Percentiles rank a stretch among this genome's conserved stretches.
These are phyloP conservation scores for Cerceris ruficornis DNA, from an alignment of 2,888 invertebrate species.

Conservation along the genomic window DNA sequence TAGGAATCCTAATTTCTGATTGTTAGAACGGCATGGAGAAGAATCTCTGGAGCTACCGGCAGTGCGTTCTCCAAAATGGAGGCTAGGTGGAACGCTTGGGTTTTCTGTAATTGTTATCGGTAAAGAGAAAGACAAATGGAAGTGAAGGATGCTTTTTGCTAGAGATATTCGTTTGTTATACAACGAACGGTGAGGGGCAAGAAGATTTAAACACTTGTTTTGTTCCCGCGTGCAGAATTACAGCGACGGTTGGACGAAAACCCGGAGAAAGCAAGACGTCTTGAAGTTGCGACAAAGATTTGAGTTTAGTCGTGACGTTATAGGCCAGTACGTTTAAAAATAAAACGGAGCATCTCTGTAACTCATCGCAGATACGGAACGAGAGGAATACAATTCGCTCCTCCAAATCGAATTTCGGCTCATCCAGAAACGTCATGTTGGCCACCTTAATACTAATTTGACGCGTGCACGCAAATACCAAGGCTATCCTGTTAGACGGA, in stretches of 20 bases:
- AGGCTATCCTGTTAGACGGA: constrained; percentile 27
- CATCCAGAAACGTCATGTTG: constrained; percentile 38
- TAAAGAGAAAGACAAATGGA: too few relatives aligned
- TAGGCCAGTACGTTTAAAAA: constrained; percentile 52
- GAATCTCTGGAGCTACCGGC: too few relatives aligned
- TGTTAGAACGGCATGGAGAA: too few relatives aligned
- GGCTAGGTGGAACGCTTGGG: too few relatives aligned
- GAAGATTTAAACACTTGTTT: too few relatives aligned
- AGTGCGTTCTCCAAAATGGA: too few relatives aligned
- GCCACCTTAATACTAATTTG: constrained; percentile 32
- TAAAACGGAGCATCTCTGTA: constrained; percentile 50
- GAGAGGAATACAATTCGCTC: constrained; percentile 26
- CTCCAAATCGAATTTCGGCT: constrained; percentile 43
- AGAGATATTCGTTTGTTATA: too few relatives aligned
- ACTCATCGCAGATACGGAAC: constrained; percentile 41
- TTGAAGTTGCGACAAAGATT: constrained; percentile 41
- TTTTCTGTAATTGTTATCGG: too few relatives aligned
- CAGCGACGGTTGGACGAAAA: not conserved
- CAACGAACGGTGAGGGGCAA: too few relatives aligned
- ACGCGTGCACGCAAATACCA: not conserved
- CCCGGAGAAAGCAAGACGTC: constrained; percentile 14
- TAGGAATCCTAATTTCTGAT: too few relatives aligned
- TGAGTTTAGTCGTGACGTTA: constrained; percentile 30
- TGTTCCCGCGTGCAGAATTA: too few relatives aligned
- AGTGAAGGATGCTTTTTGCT: too few relatives aligned